phyloP scores from a whole-genome alignment of 2,888 invertebrate species.

The Cosmorhoe ocellata region DNA sequence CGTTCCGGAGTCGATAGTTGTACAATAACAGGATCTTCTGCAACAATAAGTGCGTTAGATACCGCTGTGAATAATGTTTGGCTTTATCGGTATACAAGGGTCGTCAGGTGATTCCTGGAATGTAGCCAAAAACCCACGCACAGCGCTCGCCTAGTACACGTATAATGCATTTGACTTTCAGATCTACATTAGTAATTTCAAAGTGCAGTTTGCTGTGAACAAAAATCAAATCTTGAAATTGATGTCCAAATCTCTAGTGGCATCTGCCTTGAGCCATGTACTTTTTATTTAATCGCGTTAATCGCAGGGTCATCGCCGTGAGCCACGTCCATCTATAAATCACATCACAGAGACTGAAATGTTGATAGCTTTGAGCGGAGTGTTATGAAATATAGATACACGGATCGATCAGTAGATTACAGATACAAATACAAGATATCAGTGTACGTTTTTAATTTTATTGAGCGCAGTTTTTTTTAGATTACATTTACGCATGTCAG shows the following conservation, averaged over 20 bases:
- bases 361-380: constrained; percentile 42
- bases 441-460: constrained; percentile 3
- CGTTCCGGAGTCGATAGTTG: constrained; percentile 37
- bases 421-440: too few relatives aligned
- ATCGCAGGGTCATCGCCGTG: constrained; percentile 53
- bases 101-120: constrained; percentile 77
- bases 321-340: constrained; percentile 51
- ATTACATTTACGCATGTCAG: constrained; percentile 17
- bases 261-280: constrained; percentile 68
- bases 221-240: constrained; percentile 56
- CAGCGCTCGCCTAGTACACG: constrained; percentile 50
- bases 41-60: constrained; percentile 62
- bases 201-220: constrained; percentile 40
- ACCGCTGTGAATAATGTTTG: constrained; percentile 71
- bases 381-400: constrained; percentile 41
- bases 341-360: constrained; percentile 43
- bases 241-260: constrained; percentile 72
- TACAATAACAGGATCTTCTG: constrained; percentile 44
- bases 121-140: constrained; percentile 70
- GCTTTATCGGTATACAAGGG: constrained; percentile 74
- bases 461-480: constrained; percentile 8
- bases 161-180: constrained; percentile 39
- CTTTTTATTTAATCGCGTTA: constrained; percentile 65
- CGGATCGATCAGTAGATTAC: not conserved
- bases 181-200: constrained; percentile 38